These are phyloP conservation scores for Blennius ocellaris DNA, from an alignment of 2,113 vertebrate species.

Conservation along the genomic window DNA sequence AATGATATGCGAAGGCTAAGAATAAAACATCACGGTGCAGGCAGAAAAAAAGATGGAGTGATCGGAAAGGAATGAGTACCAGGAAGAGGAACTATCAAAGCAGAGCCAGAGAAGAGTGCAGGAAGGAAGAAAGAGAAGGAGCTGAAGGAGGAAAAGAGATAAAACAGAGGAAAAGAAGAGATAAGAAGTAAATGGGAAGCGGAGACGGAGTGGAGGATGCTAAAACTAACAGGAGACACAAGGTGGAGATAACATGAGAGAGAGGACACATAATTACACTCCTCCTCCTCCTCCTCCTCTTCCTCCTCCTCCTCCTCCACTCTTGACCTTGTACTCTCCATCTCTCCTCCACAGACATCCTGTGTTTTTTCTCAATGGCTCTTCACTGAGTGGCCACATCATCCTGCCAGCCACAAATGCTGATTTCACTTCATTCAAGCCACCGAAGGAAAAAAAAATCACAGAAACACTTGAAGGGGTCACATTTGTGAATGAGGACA, in stretches of 20 bases:
- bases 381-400: not conserved
- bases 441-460: too few species aligned
- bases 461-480: not conserved
- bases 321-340: constrained; percentile 52
- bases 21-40: too few species aligned
- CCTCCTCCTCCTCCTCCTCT: not conserved
- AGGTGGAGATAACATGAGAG: not conserved
- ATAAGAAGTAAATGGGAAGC: not conserved
- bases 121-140: not conserved
- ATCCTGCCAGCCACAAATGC: not conserved
- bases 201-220: not conserved
- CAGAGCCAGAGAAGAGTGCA: not conserved
- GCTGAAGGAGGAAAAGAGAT: not conserved
- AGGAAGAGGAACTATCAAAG: not conserved
- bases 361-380: not conserved
- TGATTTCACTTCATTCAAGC: too few species aligned
- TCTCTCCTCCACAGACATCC: constrained; percentile 26
- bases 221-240: not conserved
- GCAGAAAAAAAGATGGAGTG: not conserved
- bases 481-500: not conserved
- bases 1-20: too few species aligned
- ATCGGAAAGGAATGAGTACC: too few species aligned
- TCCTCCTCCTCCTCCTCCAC: not conserved
- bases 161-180: not conserved
- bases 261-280: constrained; percentile 31